These are phyloP conservation scores for Strix uralensis DNA, from an alignment of 2,113 vertebrate species.

Conservation along the genomic window DNA sequence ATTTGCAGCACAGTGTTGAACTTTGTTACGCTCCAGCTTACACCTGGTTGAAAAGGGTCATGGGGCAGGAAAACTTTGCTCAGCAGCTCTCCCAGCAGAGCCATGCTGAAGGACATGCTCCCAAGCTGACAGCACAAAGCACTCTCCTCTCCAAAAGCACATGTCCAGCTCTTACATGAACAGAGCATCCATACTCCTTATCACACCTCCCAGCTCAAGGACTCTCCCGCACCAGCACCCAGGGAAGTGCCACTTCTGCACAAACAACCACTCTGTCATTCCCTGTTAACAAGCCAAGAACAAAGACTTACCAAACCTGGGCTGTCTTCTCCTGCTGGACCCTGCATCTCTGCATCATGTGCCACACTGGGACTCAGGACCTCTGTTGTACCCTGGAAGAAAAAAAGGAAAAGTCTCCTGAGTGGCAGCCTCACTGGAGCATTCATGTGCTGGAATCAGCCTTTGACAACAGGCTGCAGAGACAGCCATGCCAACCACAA, in stretches of 20 bases:
- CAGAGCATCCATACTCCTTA: accelerated
- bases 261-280: background rate
- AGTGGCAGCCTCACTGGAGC: background rate
- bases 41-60: background rate
- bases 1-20: background rate
- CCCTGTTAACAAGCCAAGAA: background rate
- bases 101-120: background rate
- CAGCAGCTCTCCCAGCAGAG: background rate
- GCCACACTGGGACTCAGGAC: background rate
- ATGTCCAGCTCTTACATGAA: accelerated
- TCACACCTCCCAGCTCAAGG: background rate
- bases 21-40: background rate
- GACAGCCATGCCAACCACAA: background rate
- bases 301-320: background rate
- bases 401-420: background rate
- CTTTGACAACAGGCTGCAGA: background rate
- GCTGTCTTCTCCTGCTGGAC: background rate
- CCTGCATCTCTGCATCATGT: background rate
- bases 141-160: background rate
- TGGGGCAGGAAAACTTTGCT: background rate
- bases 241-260: background rate
- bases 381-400: background rate
- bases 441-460: background rate
- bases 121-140: background rate
- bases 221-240: background rate